Evolutionary conservation across 2,113 vertebrate genomes (phyloP).

Genomic region (Cercocebus atys): DNA sequence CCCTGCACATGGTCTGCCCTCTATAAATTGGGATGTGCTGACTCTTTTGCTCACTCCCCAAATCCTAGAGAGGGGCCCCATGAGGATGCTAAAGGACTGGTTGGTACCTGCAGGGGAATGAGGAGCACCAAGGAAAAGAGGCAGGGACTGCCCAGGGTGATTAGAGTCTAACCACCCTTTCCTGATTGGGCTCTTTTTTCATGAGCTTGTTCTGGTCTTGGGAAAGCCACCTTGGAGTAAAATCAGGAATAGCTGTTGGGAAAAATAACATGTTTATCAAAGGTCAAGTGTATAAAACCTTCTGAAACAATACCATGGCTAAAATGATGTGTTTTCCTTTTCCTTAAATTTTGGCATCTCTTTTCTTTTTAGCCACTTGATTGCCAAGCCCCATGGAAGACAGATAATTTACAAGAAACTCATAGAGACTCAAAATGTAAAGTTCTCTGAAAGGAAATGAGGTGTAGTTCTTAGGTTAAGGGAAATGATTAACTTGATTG

Average conservation of each 20-base stretch:
- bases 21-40: not conserved
- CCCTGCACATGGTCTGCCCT: not conserved
- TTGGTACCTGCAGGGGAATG: not conserved
- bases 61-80: not conserved
- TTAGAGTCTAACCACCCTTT: not conserved
- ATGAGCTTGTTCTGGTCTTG: not conserved
- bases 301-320: not conserved
- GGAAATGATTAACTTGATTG: slow-evolving; percentile 46
- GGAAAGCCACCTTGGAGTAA: not conserved
- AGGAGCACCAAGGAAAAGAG: not conserved
- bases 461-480: not conserved
- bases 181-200: not conserved
- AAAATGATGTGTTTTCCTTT: not conserved
- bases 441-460: not conserved
- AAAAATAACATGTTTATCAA: not conserved
- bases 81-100: not conserved
- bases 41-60: not conserved
- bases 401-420: slow-evolving; percentile 32
- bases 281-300: not conserved
- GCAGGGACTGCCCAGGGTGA: not conserved
- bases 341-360: not conserved
- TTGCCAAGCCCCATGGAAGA: not conserved
- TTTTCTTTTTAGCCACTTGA: not conserved
- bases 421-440: not conserved
- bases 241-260: not conserved